These are phyloP conservation scores for Smithornis capensis DNA, from an alignment of 2,113 vertebrate species.

Conservation along the genomic window DNA sequence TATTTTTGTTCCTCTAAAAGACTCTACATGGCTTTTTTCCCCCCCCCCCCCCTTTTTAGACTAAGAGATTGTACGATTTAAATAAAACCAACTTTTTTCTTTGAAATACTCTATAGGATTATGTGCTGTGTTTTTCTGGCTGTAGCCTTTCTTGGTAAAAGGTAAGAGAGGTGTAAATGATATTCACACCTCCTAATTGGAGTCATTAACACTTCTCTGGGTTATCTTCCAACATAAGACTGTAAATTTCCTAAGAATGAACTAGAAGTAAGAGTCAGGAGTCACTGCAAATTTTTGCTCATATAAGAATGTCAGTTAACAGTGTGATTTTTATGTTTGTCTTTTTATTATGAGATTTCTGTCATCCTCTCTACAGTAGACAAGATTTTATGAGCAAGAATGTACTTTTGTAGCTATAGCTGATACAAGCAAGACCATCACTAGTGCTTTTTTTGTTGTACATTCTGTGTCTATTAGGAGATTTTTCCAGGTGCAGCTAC, in stretches of 20 bases:
- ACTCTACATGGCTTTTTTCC: background rate
- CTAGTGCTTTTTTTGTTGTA: background rate
- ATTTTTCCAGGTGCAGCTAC: background rate
- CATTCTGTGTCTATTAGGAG: background rate
- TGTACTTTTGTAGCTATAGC: background rate
- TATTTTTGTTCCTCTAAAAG: constrained; percentile 59
- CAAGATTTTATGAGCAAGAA: background rate
- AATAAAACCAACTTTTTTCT: constrained; percentile 48
- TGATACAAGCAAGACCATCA: background rate
- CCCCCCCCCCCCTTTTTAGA: too few relatives aligned
- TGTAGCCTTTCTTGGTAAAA: constrained; percentile 48
- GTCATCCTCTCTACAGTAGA: background rate
- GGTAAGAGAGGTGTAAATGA: constrained; percentile 62
- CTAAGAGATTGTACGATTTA: background rate
- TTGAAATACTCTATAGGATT: constrained; percentile 45
- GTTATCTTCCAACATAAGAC: constrained; percentile 26
- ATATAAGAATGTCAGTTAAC: background rate
- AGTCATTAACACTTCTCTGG: constrained; percentile 62
- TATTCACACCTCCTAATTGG: constrained; percentile 59
- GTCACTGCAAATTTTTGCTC: background rate
- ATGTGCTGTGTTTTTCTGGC: constrained; percentile 26
- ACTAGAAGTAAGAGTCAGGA: background rate
- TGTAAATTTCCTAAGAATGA: constrained; percentile 8
- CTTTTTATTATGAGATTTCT: background rate
- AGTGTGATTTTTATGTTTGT: background rate